Base-by-base conservation (phyloP, 2,113 vertebrate genomes). In the Odobenus rosmarus region DNA sequence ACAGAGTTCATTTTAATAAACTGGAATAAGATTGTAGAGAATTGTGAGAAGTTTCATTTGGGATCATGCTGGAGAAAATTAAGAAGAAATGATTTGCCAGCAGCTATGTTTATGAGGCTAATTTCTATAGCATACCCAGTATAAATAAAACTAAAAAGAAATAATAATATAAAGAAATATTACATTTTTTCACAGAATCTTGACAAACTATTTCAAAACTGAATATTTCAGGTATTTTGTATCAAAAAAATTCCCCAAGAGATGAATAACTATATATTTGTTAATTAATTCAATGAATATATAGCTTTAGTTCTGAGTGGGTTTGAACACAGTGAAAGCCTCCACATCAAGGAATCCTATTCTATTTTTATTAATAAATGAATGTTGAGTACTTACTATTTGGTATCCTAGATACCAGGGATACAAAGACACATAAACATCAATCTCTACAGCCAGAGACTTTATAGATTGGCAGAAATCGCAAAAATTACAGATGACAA, bases 1-100 rank as follows among this genome's bases (percentile, higher is more conserved):
- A 92, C 42, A 98, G 33, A 80, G 42, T 74, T 95, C 77, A 59
- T 96, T 98, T 88, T 98, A 64, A 96, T 33, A 97, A 97, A 15
- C 88, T 26, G 69, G 33, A 95, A 69, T 13, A 93, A 36, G 12
- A 80, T 81, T 85, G 18, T 2, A 61, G 12, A 72, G 94, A 85
- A 46, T 77, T 90, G 84, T 51, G 76, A 85, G 21, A 93, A 14
- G 16, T 31, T 71, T 77, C 64, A 72, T 67, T 49, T 92, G 79
- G 57, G 19, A 87, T 81, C 74, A 55, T 91, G 7, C 42, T 94
- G 28, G 2, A 83, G 4, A 91, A 53, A 82, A 46, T 2, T 53
- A 19, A 74, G 84, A 76, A 94, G 36, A 83, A 97, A 81, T 59
- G 39, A 62, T 61, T 86, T 88, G 42, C 31, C 55, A 21, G 36